Conservation (phyloP, 2,888 invertebrate genomes). For the Serrognathus titanus region DNA sequence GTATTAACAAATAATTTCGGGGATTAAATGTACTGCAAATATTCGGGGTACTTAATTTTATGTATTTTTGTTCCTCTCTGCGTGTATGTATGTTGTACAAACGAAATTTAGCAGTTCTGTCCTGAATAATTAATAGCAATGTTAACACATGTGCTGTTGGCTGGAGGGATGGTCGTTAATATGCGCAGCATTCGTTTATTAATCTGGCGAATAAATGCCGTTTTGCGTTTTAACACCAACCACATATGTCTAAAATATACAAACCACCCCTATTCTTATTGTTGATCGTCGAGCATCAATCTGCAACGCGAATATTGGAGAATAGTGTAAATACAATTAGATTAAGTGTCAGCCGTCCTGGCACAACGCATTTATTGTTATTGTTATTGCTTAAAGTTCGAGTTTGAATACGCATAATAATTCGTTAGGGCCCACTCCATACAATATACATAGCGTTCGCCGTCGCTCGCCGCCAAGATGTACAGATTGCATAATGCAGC, state of each 20-base stretch:
- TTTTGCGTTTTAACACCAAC: conserved; percentile 36
- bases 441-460: too few relatives aligned
- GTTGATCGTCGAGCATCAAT: conserved; percentile 22
- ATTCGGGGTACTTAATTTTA: too few relatives aligned
- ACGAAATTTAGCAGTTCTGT: neutral
- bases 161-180: neutral
- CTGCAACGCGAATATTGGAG: conserved; percentile 28
- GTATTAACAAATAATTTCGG: too few relatives aligned
- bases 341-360: conserved; percentile 38
- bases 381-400: conserved; percentile 37
- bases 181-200: conserved; percentile 10
- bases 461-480: conserved; percentile 14
- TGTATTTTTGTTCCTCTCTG: too few relatives aligned
- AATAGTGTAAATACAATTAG: conserved; percentile 43
- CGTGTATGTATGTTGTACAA: neutral
- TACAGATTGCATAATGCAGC: conserved; percentile 33
- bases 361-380: conserved; percentile 41
- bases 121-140: neutral
- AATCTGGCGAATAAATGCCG: conserved; percentile 33
- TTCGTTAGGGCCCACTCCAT: conserved; percentile 6
- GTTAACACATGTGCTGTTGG: neutral
- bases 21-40: too few relatives aligned
- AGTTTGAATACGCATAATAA: conserved; percentile 32
- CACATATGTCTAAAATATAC: conserved; percentile 42
- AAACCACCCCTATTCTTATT: conserved; percentile 27